Conservation (phyloP, 1,140 invertebrate species). For the Drosophila navojoa region DNA sequence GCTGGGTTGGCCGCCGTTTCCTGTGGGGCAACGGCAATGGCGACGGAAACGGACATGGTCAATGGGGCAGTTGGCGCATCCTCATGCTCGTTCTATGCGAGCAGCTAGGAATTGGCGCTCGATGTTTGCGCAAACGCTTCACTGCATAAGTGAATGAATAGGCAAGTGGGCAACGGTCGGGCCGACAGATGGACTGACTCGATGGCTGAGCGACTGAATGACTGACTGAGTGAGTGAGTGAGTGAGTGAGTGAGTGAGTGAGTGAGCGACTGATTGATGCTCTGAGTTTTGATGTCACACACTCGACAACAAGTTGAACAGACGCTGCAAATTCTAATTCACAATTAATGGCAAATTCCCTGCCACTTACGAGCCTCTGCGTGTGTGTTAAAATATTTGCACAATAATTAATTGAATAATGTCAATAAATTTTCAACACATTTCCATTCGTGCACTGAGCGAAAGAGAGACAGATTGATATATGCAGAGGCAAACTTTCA, state of each 20-base stretch:
- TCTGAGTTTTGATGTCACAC: neutral
- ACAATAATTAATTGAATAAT: conserved; percentile 84
- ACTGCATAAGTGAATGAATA: conserved; percentile 70
- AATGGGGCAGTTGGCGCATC: conserved; percentile 50
- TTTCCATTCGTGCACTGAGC: conserved; percentile 57
- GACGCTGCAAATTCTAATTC: conserved; percentile 75
- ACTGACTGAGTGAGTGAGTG: conserved; percentile 18
- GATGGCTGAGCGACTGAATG: conserved; percentile 37
- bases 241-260: conserved; percentile 7
- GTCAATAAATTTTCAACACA: conserved; percentile 84
- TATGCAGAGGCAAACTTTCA: conserved; percentile 63
- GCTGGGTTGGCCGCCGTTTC: conserved; percentile 49
- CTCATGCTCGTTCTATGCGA: conserved; percentile 8
- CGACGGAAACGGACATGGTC: conserved; percentile 72
- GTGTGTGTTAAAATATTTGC: conserved; percentile 76
- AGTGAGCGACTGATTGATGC: conserved; percentile 23
- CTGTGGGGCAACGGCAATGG: conserved; percentile 21
- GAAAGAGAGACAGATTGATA: conserved; percentile 28
- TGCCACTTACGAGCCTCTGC: conserved; percentile 66
- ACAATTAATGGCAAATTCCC: conserved; percentile 80
- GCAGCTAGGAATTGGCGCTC: conserved; percentile 13
- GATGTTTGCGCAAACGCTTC: conserved; percentile 63
- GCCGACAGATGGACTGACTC: conserved; percentile 33
- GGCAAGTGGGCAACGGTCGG: conserved; percentile 36
- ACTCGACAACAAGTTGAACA: conserved; percentile 55